A percentile compares a stretch with the other conserved stretches of the same genome.
phyloP scores from a whole-genome alignment of 1,140 invertebrate genomes.

The Zaprionus camerounensis region DNA sequence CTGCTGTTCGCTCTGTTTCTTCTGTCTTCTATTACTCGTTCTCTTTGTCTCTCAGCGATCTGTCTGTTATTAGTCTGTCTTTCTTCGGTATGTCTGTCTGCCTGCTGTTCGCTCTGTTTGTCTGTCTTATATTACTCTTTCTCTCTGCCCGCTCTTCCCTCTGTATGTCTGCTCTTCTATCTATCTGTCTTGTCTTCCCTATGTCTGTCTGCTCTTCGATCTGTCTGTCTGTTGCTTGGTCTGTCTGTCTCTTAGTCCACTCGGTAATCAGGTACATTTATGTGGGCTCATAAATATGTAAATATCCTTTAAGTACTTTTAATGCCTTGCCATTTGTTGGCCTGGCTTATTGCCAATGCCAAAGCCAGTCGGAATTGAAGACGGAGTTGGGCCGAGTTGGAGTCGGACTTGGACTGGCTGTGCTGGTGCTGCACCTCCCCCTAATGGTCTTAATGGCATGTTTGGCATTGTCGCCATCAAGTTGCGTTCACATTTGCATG shows the following conservation, averaged over 20 bases:
- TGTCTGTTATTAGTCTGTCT: neutral
- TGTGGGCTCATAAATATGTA: slow-evolving; percentile 83
- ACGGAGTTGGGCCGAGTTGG: slow-evolving; percentile 1
- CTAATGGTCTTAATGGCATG: slow-evolving; percentile 70
- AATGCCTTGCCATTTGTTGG: slow-evolving; percentile 81
- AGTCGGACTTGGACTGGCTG: too few relatives aligned
- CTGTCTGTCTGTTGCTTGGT: neutral
- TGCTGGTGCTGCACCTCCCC: slow-evolving; percentile 11
- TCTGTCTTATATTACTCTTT: neutral
- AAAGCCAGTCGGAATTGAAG: neutral
- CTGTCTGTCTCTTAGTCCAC: neutral
- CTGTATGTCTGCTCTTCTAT: neutral
- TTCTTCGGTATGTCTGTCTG: neutral
- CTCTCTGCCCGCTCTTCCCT: neutral
- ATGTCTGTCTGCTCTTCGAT: slow-evolving; percentile 8
- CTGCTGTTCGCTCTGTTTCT: too few relatives aligned
- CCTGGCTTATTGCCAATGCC: slow-evolving; percentile 55
- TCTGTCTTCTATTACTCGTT: too few relatives aligned
- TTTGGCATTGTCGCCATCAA: slow-evolving; percentile 72
- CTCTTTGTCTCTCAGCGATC: neutral
- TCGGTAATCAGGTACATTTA: slow-evolving; percentile 75
- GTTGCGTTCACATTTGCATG: slow-evolving; percentile 34
- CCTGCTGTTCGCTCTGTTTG: neutral
- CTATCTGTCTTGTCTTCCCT: neutral
- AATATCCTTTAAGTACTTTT: slow-evolving; percentile 83